A percentile compares a stretch with the other conserved stretches of the same genome.
Conservation (phyloP, 1,140 invertebrate genomes). For the Acromyrmex heyeri region DNA sequence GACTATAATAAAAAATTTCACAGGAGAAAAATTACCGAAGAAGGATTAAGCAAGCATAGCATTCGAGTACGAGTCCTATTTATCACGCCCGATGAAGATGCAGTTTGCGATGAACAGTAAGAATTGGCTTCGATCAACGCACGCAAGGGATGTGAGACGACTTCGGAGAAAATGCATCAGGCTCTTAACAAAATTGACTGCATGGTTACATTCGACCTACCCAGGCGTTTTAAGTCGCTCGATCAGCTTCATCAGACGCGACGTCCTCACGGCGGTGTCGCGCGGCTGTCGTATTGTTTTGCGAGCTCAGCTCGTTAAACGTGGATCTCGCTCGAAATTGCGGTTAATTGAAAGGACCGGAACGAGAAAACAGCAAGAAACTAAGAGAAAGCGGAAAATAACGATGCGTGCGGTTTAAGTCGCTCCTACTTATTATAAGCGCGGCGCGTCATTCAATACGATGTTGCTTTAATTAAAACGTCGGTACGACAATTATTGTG, state of each 20-base stretch:
- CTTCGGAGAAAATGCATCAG: background rate
- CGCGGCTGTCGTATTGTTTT: constrained; percentile 13
- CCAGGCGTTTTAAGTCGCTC: constrained; percentile 26
- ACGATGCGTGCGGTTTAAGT: background rate
- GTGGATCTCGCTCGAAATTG: constrained; percentile 41
- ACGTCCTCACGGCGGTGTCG: background rate
- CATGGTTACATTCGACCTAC: background rate
- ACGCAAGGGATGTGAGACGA: background rate
- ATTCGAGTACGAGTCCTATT: constrained; percentile 27
- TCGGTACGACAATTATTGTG: background rate
- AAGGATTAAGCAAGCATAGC: background rate
- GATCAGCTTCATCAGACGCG: background rate
- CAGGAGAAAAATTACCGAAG: too few relatives aligned
- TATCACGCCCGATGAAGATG: constrained; percentile 27
- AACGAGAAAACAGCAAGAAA: constrained; percentile 29
- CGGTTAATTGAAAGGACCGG: constrained; percentile 51
- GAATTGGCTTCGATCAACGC: background rate
- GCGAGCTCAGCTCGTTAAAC: constrained; percentile 22
- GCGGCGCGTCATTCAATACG: background rate
- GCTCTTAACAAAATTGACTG: constrained; percentile 19
- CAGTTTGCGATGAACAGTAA: background rate
- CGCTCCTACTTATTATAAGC: background rate
- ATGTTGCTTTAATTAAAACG: constrained; percentile 18
- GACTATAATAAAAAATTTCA: too few relatives aligned
- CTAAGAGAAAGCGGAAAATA: constrained; percentile 27